Evolutionary conservation across 2,797 vertebrate species (phyloP).

Genomic region (Molossus alvarezi): DNA sequence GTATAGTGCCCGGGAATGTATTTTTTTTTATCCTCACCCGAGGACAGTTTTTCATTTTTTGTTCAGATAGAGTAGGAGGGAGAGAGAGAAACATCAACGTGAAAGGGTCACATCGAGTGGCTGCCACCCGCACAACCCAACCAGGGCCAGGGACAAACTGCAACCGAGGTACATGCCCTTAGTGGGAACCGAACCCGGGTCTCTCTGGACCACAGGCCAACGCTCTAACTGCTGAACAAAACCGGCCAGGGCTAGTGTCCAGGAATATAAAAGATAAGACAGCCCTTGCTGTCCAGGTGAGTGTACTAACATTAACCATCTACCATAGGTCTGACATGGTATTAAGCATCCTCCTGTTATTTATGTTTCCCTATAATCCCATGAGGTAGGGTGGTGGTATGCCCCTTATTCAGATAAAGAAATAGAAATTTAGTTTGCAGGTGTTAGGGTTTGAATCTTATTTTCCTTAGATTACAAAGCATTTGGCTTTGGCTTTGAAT

Average conservation of each 20-base stretch:
- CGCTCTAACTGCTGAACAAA: too few relatives aligned
- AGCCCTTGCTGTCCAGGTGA: not conserved
- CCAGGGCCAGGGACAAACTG: too few relatives aligned
- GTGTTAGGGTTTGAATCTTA: conserved; percentile 35
- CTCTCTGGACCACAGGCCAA: too few relatives aligned
- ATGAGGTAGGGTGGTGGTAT: not conserved
- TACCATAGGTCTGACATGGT: not conserved
- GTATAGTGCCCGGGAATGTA: not conserved
- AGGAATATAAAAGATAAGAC: not conserved
- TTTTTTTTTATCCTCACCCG: too few relatives aligned
- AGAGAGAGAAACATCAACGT: too few relatives aligned
- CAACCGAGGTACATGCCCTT: too few relatives aligned
- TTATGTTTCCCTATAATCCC: not conserved
- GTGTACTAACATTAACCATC: not conserved
- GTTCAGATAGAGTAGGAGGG: too few relatives aligned
- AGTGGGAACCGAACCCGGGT: too few relatives aligned
- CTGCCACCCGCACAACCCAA: too few relatives aligned
- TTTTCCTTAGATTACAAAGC: conserved; percentile 45
- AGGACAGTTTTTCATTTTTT: too few relatives aligned
- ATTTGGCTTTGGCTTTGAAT: conserved; percentile 43
- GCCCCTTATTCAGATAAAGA: conserved; percentile 34
- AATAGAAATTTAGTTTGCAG: conserved; percentile 16
- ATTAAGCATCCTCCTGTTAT: not conserved
- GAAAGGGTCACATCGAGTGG: too few relatives aligned
- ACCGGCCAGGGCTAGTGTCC: not conserved